These are phyloP conservation scores for Sphyrna mokarran DNA, from an alignment of 2,113 vertebrate species.

Conservation along the genomic window DNA sequence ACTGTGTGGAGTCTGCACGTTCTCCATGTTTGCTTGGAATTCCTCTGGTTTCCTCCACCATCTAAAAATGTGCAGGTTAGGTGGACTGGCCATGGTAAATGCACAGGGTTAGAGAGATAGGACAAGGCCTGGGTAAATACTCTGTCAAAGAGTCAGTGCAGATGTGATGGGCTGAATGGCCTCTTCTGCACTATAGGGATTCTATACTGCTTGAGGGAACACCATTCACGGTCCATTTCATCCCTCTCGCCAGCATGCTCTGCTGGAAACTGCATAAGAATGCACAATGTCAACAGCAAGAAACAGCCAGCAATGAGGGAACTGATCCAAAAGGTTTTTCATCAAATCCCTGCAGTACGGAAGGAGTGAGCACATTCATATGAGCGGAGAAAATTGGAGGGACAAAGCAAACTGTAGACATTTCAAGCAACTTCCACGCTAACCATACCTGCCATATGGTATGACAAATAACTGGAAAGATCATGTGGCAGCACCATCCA, in stretches of 20 bases:
- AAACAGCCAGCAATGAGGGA: not conserved
- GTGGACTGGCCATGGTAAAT: too few species aligned
- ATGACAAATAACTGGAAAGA: not conserved
- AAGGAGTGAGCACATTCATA: not conserved
- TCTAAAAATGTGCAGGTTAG: too few species aligned
- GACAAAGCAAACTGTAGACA: not conserved
- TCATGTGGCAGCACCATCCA: not conserved
- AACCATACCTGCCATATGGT: not conserved
- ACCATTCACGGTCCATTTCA: not conserved
- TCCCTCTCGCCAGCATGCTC: not conserved
- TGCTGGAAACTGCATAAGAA: not conserved
- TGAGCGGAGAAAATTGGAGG: not conserved
- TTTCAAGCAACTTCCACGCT: not conserved
- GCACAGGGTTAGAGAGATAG: too few species aligned
- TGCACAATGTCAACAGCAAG: not conserved
- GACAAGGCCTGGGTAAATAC: too few species aligned
- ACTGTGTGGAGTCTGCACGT: too few species aligned
- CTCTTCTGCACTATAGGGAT: too few species aligned
- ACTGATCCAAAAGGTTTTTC: not conserved
- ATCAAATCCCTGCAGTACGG: too few species aligned
- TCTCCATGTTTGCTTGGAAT: too few species aligned
- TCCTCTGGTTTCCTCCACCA: too few species aligned
- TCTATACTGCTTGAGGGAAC: not conserved
- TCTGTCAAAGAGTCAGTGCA: too few species aligned
- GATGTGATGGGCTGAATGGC: too few species aligned